phyloP scores from a whole-genome alignment of 2,797 vertebrate genomes.

The Aulostomus chinensis region DNA sequence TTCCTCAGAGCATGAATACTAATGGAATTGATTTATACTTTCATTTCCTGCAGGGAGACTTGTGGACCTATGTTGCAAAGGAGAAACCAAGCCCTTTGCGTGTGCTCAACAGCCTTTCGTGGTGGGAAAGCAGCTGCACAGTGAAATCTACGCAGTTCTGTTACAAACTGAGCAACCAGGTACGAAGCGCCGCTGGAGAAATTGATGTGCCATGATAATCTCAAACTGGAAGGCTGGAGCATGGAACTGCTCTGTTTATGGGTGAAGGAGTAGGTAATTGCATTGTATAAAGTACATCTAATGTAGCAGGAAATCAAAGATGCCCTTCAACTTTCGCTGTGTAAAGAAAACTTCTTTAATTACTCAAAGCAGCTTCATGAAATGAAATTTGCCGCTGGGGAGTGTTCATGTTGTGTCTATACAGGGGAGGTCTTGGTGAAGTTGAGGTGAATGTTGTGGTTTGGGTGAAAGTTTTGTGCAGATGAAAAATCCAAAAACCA shows the following conservation, averaged over 20 bases:
- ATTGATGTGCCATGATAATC: not conserved
- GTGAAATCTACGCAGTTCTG: constrained; percentile 7
- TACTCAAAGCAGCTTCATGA: too few relatives aligned
- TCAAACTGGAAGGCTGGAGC: not conserved
- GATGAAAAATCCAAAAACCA: too few relatives aligned
- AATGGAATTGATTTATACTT: constrained; percentile 75
- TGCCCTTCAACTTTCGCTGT: too few relatives aligned
- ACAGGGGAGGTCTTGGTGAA: too few relatives aligned
- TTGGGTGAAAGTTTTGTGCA: too few relatives aligned
- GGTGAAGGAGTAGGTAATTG: not conserved
- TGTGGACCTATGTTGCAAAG: constrained; percentile 48
- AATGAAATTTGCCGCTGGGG: too few relatives aligned
- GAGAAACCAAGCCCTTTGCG: constrained; percentile 38
- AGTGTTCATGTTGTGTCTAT: too few relatives aligned
- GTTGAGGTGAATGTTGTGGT: too few relatives aligned
- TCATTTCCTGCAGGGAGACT: constrained; percentile 59
- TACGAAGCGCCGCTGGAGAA: constrained; percentile 7
- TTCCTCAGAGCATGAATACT: constrained; percentile 68
- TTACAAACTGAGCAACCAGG: constrained; percentile 9
- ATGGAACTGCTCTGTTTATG: too few relatives aligned
- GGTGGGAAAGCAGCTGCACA: constrained; percentile 18
- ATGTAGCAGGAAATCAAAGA: too few relatives aligned
- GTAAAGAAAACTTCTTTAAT: too few relatives aligned
- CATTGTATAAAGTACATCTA: too few relatives aligned
- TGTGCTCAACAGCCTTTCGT: constrained; percentile 43